Base-by-base conservation (phyloP, 2,113 vertebrate genomes). In the Silurus asotus region DNA sequence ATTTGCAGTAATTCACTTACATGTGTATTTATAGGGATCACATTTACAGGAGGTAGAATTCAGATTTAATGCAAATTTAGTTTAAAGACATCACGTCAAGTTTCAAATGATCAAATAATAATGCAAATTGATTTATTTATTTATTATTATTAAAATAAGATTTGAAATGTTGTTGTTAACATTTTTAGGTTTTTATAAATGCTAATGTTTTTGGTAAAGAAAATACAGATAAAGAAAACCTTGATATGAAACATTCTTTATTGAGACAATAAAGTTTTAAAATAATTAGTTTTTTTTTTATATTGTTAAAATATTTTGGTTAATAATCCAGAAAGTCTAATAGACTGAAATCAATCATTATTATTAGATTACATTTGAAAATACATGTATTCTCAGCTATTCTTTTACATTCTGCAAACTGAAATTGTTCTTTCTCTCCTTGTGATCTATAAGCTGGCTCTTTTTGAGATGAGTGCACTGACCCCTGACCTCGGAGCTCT, bases 401-500 rank as follows among this genome's bases (percentile, higher is more conserved):
- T 28, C 20, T 13, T 19, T 49, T 19, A 6, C 59, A 62, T 4
- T 15, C 51, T 49, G 0, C 14, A 55, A 37, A 9, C 5, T 17
- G 53, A 70, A n/a, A 20, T 13, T 74, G 11, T 53, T n/a, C n/a
- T 81, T 23, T 87, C 25, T 79, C 53, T 85, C 23, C 58, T 37
- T 58, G 25, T 59, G n/a, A 23, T 70, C 0, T 78, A 13, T 67
- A 19, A 91, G 92, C 88, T 88, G 88, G 93, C 91, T 25, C 90
- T 96, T 3, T 87, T 93, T 86, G 93, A 94, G 65, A 93, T 98
- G 86, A 92, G 92, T 23, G 93, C 92, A 20, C 88, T 94, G 75
- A 93, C 93, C 53, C 94, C 95, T 48, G 92, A 91, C 53, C 91
- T 98, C 79, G 93, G 96, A 72, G 93, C 91, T 37, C 83, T 98